Percentiles rank a stretch among this genome's conserved stretches.
phyloP scores from a whole-genome alignment of 1,140 invertebrate species.

The Whitmania pigra region DNA sequence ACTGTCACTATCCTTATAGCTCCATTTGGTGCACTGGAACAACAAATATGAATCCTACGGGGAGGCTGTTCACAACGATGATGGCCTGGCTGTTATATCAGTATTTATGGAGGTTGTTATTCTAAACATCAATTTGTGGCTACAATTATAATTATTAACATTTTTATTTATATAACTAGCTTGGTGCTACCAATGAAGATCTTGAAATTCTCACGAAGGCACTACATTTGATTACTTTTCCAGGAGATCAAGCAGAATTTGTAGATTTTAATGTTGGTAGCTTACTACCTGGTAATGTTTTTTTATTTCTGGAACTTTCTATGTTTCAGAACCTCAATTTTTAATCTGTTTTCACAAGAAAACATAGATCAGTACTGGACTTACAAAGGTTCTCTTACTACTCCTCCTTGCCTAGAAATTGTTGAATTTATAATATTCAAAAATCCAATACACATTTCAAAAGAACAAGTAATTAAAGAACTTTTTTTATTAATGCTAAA shows the following conservation, averaged over 20 bases:
- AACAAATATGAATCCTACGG: not conserved
- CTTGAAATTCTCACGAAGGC: not conserved
- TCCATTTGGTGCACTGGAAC: slow-evolving; percentile 3
- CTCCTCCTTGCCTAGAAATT: slow-evolving; percentile 86
- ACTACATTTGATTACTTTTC: not conserved
- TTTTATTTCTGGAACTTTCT: not conserved
- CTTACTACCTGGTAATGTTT: not conserved
- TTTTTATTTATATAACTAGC: not conserved
- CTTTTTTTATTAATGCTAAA: not conserved
- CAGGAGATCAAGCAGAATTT: not conserved
- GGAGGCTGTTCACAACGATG: not conserved
- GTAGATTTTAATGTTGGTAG: not conserved
- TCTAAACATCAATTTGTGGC: not conserved
- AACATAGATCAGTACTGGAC: slow-evolving; percentile 62
- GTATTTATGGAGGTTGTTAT: slow-evolving; percentile 5
- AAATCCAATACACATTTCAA: slow-evolving; percentile 71
- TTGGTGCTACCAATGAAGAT: not conserved
- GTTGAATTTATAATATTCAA: slow-evolving; percentile 96
- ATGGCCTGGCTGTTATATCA: not conserved
- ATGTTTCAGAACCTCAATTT: not conserved
- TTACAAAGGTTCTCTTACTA: slow-evolving; percentile 90
- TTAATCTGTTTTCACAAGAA: not conserved
- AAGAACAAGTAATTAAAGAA: slow-evolving; percentile 62
- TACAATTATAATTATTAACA: not conserved
- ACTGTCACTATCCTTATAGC: not conserved